These are phyloP conservation scores for Amblyornis subalaris DNA, from an alignment of 2,113 vertebrate genomes.

Conservation along the genomic window DNA sequence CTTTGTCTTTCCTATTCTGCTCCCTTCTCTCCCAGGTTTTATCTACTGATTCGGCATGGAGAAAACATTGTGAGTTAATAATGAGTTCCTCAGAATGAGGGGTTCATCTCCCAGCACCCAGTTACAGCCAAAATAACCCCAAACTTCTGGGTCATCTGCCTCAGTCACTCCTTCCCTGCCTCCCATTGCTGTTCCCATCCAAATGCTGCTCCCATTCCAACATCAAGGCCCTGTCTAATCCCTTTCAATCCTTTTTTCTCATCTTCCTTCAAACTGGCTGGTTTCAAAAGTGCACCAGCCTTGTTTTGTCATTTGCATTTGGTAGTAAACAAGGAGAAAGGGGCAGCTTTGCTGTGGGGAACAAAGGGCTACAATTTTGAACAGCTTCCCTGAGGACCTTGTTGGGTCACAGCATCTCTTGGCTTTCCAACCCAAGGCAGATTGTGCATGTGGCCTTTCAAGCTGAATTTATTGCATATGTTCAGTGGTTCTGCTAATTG, in stretches of 20 bases:
- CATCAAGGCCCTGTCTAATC: not conserved
- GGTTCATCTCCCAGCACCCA: not conserved
- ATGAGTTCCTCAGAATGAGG: not conserved
- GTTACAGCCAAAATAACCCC: not conserved
- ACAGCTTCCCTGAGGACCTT: conserved; percentile 13
- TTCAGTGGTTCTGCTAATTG: conserved; percentile 62
- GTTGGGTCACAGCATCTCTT: conserved; percentile 46
- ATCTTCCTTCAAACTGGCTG: not conserved
- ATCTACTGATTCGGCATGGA: not conserved
- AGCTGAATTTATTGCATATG: conserved; percentile 63
- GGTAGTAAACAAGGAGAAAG: conserved; percentile 2
- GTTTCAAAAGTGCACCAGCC: not conserved
- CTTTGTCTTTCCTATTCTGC: not conserved
- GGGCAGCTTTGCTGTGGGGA: conserved; percentile 33
- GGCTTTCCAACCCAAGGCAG: conserved; percentile 59
- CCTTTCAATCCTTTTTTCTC: not conserved
- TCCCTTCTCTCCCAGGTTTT: not conserved
- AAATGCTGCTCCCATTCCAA: not conserved
- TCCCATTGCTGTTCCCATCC: not conserved
- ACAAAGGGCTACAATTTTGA: conserved; percentile 16
- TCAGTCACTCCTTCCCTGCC: not conserved
- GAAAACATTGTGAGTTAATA: not conserved
- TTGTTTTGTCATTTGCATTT: not conserved
- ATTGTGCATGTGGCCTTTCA: conserved; percentile 65
- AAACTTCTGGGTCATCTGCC: not conserved